Base-by-base conservation (phyloP, 2,113 vertebrate species). In the Petrocephalus zakoni region DNA sequence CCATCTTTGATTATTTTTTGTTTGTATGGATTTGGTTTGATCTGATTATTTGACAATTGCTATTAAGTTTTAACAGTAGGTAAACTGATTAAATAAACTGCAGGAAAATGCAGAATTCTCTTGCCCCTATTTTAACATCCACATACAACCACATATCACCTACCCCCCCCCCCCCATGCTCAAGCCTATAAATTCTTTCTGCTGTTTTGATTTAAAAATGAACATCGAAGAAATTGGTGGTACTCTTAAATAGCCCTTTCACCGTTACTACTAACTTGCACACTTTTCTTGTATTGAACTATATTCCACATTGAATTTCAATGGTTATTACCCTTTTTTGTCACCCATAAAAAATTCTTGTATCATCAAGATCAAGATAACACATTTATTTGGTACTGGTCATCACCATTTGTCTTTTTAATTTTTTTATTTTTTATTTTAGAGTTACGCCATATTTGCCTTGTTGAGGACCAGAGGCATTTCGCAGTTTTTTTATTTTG, bases 111-210 rank as follows among this genome's bases (percentile, higher is more conserved):
- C 22, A 78, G 64, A 88, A 88, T 78, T 88, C 47, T 25, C 34
- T 29, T 78, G 87, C 47, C 61, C 56, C 21, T 64, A 88, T 42
- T 68, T 87, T 87, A 87, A 86, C 25, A 85, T 47, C n/a, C n/a
- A 42, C 55, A 61, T 46, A 87, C 64, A 42, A 56, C 11, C 34
- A 47, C 78, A 55, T 85, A 15, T 34, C 83, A 52, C 22, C n/a
- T 52, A 68, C 10, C 25, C 58, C 61, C 61, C n/a, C 29, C 61
- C 47, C n/a, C 21, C n/a, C n/a, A n/a, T 22, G 49, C 47, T n/a
- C 17, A 86, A 86, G 11, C 29, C 15, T 86, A 53, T 37, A 55
- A 86, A 55, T 78, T 78, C 37, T 51, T 51, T n/a, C 47, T 84
- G 47, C n/a, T 22, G 15, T 78, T 78, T 78, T 75, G 13, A 75